Conservation (phyloP, 2,888 invertebrate genomes). For the Cantharis flavilabris region DNA sequence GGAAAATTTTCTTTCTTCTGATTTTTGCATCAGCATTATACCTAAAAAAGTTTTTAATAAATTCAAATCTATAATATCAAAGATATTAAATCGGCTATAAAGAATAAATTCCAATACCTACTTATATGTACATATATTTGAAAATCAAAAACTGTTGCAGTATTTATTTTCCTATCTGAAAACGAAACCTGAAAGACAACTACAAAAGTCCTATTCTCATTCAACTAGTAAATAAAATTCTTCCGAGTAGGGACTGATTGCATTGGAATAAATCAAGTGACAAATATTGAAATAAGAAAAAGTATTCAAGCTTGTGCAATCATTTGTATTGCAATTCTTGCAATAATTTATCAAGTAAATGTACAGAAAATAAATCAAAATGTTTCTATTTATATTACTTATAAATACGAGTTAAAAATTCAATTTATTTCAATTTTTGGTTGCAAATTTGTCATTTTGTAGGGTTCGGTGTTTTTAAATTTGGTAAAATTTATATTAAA, state of each 20-base stretch:
- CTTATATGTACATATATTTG: background rate
- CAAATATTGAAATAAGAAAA: background rate
- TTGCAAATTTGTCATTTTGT: no score
- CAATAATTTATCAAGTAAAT: no score
- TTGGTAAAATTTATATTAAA: no score
- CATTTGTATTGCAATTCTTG: background rate
- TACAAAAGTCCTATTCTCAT: background rate
- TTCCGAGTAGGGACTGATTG: background rate
- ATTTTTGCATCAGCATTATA: no score
- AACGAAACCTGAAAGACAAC: background rate
- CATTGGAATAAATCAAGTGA: background rate
- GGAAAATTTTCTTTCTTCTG: no score
- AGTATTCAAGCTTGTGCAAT: background rate
- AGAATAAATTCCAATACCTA: background rate
- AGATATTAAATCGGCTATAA: background rate
- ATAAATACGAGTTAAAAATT: no score
- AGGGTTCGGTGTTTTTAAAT: no score
- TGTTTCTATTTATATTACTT: no score
- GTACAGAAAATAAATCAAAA: no score
- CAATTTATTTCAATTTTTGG: no score
- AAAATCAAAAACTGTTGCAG: background rate
- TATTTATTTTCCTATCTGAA: background rate
- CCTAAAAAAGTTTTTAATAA: no score
- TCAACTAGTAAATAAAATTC: background rate
- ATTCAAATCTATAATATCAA: no score